These are phyloP conservation scores for Phataginus tetradactyla DNA, from an alignment of 2,797 vertebrate species.

Conservation along the genomic window DNA sequence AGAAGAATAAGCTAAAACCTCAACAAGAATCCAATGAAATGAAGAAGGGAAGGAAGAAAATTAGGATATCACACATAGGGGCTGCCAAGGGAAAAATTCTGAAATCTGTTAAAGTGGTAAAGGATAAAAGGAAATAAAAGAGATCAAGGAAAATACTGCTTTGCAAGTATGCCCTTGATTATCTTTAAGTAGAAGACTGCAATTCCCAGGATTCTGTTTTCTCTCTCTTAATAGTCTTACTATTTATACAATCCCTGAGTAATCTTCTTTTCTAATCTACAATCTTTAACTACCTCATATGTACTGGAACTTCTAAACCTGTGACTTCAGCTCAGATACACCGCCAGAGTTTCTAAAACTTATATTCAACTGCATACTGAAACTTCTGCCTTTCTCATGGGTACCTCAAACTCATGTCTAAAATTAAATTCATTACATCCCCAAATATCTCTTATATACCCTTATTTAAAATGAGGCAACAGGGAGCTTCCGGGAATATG, in stretches of 20 bases:
- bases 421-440: slow-evolving; percentile 23
- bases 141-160: neutral
- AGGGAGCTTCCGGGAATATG: too few species aligned
- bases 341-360: neutral
- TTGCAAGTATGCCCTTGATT: neutral
- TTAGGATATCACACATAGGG: neutral
- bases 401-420: slow-evolving; percentile 1
- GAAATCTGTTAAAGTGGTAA: neutral
- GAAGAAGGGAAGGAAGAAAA: neutral
- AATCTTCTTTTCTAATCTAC: neutral
- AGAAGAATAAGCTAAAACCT: neutral
- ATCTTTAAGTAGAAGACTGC: neutral
- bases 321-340: neutral
- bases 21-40: neutral
- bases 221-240: neutral
- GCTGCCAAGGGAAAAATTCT: neutral
- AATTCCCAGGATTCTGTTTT: neutral
- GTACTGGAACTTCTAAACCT: neutral
- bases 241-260: neutral
- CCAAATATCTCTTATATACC: neutral
- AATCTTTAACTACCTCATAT: neutral
- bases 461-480: too few species aligned
- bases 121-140: slow-evolving; percentile 3
- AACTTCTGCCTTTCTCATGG: neutral
- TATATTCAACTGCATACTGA: neutral